Evolutionary conservation across 2,888 invertebrate species (phyloP), one percentile per base, ranked within the genome.

Genomic region (Heteromurus nitidus): DNA sequence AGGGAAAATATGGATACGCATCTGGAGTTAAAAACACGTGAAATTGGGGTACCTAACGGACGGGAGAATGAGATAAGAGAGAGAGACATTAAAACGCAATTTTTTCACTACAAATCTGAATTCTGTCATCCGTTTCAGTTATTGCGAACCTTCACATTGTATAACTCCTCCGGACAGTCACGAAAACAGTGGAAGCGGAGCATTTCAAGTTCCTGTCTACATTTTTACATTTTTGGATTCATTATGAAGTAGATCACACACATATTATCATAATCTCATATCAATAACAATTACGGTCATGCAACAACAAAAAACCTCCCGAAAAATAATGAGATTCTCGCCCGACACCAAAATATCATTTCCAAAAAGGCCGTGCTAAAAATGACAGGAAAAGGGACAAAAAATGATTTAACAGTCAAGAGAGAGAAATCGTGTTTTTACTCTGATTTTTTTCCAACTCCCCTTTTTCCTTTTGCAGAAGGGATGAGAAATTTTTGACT

Each of bases 31-130:
- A n/a, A n/a, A n/a, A n/a, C n/a, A n/a, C n/a, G 70, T 26, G 22
- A 70, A 68, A 30, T 50, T 55, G 20, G 69, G 18, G 42, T 58
- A n/a, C 13, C 44, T 16, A n/a, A 13, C 44, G 36, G 72, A 60
- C 42, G 60, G 58, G 42, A 60, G n/a, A 16, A 13, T 36, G 11
- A 20, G 53, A 68, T 28, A 68, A 68, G 28, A 50, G 30, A 68
- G 28, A 50, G 30, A 68, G 22, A 20, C 28, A 74, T 74, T 47
- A 44, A 70, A 58, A 28, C 26, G 30, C 73, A 73, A 73, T 73
- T 73, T 74, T 73, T 74, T 64, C 42, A 42, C 36, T 62, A 74
- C 73, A 74, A 74, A 74, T 74, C 30, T 50, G 36, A 64, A 30
- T 47, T 50, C 62, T 31, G 47, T 36, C 24, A 30, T 74, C 73